Evolutionary conservation across 1,140 invertebrate species (phyloP), one percentile per base, ranked within the genome.

Genomic region (Nymphalis io): DNA sequence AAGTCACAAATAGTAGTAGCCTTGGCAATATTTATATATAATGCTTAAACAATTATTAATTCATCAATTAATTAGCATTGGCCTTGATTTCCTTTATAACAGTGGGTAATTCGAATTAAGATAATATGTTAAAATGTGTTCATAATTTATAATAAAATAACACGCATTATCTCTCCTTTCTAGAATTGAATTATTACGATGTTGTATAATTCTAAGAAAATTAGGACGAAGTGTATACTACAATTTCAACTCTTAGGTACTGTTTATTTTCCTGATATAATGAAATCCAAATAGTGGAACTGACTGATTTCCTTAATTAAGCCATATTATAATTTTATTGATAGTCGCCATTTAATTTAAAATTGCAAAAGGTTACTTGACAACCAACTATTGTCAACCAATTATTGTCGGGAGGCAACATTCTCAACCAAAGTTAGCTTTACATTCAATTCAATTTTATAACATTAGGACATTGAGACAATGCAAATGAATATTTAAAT

Each of bases 61-160:
- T 51, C 46, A 51, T 20, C 18, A 51, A 51, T 51, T 51, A 51
- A 51, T 51, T 51, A 15, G 20, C 18, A 20, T 51, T 20, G 18
- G 6, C 46, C 18, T 51, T 20, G 46, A 51, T 20, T 51, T 51
- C 16, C 46, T 20, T 13, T 12, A 20, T 21, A 51, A 51, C 46
- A 18, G 46, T 51, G 15, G 16, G 42, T n/a, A 20, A 20, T 20
- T 20, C 12, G 20, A 51, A 20, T 51, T 51, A 51, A 51, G n/a
- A 51, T 5, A 21, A 51, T 51, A 20, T 20, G 20, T 51, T 51
- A 51, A 12, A 12, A 10, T 8, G 10, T n/a, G 16, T 20, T 11
- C 12, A 18, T 20, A 20, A 51, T 20, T 51, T 16, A 20, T 51
- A 8, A 8, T 51, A 51, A 51, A 51, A 20, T 16, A 46, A 18